Percentiles rank a stretch among this genome's conserved stretches.
Evolutionary conservation across 2,113 vertebrate genomes (phyloP).

Genomic region (Dasyurus viverrinus): DNA sequence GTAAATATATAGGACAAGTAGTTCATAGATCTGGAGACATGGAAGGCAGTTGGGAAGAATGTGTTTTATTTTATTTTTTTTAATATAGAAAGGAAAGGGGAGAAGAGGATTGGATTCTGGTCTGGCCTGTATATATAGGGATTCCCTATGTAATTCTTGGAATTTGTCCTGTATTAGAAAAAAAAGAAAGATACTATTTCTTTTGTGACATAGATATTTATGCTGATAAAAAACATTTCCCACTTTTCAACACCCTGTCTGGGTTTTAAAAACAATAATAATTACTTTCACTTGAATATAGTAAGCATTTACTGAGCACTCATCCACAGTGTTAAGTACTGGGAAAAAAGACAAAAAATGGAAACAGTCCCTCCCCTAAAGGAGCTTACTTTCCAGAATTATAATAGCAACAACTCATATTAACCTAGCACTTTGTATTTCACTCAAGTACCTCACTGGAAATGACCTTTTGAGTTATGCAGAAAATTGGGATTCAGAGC

Average conservation of each 20-base stretch:
- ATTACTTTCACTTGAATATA: neutral
- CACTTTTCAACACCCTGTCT: neutral
- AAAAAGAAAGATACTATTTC: neutral
- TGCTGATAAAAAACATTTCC: neutral
- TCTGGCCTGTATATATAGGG: neutral
- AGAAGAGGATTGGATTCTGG: neutral
- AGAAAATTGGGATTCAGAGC: neutral
- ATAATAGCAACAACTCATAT: neutral
- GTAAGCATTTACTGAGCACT: neutral
- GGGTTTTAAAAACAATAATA: neutral
- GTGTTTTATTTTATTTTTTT: neutral
- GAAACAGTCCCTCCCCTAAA: neutral
- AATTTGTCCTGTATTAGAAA: neutral
- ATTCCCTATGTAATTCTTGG: neutral
- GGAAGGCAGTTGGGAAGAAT: neutral
- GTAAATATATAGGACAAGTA: neutral
- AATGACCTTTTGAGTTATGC: neutral
- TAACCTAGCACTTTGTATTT: neutral
- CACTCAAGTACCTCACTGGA: neutral
- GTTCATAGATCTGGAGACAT: neutral
- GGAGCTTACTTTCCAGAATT: neutral
- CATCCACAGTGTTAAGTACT: neutral
- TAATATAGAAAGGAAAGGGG: neutral
- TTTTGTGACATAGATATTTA: neutral
- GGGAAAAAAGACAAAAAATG: neutral